These are phyloP conservation scores for Gymnoscopelus microlampas DNA, from an alignment of 2,797 vertebrate species.

Conservation along the genomic window DNA sequence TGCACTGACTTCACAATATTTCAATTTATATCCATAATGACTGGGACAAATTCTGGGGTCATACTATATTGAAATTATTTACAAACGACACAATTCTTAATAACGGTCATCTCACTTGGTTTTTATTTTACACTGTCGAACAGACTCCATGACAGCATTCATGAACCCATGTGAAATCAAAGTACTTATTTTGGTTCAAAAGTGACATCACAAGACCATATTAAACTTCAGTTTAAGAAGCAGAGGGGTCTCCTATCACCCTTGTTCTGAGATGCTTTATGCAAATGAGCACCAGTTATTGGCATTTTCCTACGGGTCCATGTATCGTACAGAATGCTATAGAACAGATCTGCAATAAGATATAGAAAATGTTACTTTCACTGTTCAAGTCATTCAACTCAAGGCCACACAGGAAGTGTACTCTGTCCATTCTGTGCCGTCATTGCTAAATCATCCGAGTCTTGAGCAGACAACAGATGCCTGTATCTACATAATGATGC, in stretches of 20 bases:
- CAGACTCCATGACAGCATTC: not conserved
- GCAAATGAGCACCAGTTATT: constrained; percentile 11
- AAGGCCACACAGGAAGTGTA: not conserved
- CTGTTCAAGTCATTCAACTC: not conserved
- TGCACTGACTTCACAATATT: too few species aligned
- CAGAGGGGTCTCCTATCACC: not conserved
- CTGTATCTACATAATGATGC: not conserved
- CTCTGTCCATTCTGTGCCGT: constrained; percentile 1
- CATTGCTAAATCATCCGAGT: constrained; percentile 11
- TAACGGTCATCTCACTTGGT: constrained; percentile 1
- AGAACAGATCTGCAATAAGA: constrained; percentile 18
- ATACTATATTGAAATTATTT: too few species aligned
- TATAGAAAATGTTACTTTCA: not conserved
- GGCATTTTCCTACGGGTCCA: not conserved
- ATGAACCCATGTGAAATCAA: not conserved
- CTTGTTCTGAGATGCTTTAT: not conserved
- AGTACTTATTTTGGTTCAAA: constrained; percentile 23
- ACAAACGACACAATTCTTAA: too few species aligned
- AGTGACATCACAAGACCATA: constrained; percentile 36
- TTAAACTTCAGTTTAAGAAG: not conserved
- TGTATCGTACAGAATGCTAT: constrained; percentile 9
- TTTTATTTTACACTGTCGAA: constrained; percentile 18
- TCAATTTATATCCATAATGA: too few species aligned
- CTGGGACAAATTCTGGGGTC: too few species aligned
- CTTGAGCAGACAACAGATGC: constrained; percentile 24